phyloP scores from a whole-genome alignment of 2,797 vertebrate species.

The Smutsia gigantea region DNA sequence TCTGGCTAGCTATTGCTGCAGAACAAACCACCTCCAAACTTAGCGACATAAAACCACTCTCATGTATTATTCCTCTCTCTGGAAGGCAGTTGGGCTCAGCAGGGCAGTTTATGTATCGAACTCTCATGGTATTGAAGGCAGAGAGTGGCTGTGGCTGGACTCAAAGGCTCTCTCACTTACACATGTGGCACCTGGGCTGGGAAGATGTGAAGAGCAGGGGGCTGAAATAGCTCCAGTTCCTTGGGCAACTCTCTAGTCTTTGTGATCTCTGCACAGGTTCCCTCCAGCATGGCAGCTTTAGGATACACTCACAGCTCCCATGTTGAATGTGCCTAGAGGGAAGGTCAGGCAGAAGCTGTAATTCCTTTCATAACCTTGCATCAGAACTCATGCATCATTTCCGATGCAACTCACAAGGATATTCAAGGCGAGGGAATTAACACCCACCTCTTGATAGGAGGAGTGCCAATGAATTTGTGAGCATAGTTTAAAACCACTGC shows the following conservation, averaged over 20 bases:
- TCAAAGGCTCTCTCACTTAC: background rate
- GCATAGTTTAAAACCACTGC: background rate
- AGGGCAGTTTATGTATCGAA: no score
- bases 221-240: background rate
- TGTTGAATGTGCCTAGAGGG: background rate
- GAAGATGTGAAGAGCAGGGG: background rate
- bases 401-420: background rate
- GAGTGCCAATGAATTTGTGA: background rate
- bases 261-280: background rate
- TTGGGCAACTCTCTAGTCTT: background rate
- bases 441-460: background rate
- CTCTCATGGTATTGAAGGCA: background rate
- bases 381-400: background rate
- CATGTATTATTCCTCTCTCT: background rate
- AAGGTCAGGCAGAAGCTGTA: background rate
- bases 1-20: background rate
- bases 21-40: background rate
- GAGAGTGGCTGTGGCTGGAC: background rate
- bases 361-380: background rate
- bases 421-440: no score
- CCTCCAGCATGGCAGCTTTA: background rate
- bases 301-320: background rate
- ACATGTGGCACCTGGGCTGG: background rate
- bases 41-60: fast-evolving
- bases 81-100: background rate